Evolutionary conservation across 2,113 vertebrate species (phyloP), one percentile per base, ranked within the genome.

Genomic region (Thunnus maccoyii): DNA sequence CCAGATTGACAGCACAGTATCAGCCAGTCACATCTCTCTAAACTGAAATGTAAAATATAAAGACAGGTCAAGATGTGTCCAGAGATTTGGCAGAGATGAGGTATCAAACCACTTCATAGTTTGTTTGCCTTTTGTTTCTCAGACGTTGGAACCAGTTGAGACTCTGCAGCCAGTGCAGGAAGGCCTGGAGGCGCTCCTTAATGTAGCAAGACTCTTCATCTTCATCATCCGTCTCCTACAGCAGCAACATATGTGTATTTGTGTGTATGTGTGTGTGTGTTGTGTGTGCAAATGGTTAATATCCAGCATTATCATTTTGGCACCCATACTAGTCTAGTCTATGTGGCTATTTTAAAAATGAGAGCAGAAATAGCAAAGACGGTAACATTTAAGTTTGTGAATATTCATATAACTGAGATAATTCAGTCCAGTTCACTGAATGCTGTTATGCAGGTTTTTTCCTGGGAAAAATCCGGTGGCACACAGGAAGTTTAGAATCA

Each of bases 111-210:
- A 92, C 94, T 70, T 76, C 94, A 91, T 75, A 20, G 76, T 91
- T 88, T 82, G 94, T 88, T 98, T 98, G 97, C 97, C 97, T 98
- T 95, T 92, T 95, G 54, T 87, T 94, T 52, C 82, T 92, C 65
- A 95, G 95, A 57, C 87, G 92, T 72, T 94, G 92, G 51, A 96
- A 85, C 78, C 10, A 87, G 73, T 90, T 92, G 44, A 91, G 76
- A 80, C 95, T 93, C 18, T 87, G 64, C 2, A 98, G 87, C 96
- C 97, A 97, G 84, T 69, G 91, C 84, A 97, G 93, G 44, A 96
- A 93, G 68, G 93, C 90, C 72, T 92, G 56, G 60, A 97, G 75
- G 25, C 88, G 92, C 18, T 94, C 94, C 94, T 94, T 96, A 58
- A 97, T 78, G 36, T 94, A 93, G 55, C 30, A 72, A 20, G 65